Evolutionary conservation across 2,113 vertebrate genomes (phyloP), one percentile per base, ranked within the genome.

Genomic region (Aphyosemion australe): DNA sequence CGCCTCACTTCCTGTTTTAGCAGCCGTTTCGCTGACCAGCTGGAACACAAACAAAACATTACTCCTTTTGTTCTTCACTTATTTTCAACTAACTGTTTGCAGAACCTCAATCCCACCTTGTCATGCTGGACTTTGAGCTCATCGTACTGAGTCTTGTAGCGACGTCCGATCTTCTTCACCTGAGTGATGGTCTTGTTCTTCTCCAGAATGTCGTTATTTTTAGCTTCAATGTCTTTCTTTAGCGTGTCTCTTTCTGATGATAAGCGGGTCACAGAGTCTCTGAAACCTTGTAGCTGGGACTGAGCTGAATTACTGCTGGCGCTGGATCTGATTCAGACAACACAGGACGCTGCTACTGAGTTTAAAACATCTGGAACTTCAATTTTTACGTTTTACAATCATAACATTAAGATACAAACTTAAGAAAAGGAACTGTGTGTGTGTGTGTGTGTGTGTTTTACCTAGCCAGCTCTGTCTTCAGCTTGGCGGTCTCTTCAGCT

Each of bases 131-230:
- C 93, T 86, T 97, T 98, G 45, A 99, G 94, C 83, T 98, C 97
- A 79, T 99, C 97, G 56, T 95, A 99, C 0, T 99, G 97, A 54
- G 94, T 96, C 89, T 99, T 99, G 85, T 99, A 99, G 20, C 96
- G 91, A 6, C 97, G 94, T 4, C 96, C 97, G 0, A 99, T 97
- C 92, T 99, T 99, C 91, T 98, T 99, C 69, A 99, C 97, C 81
- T 99, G 97, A 16, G 93, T 96, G 86, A 99, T 98, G 52, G 96
- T 99, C 91, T 93, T 97, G 41, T 93, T 87, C 86, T 97, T 99
- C 83, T 99, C 97, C 78, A 95, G 91, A 61, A 98, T 95, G 53
- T 98, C 96, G 26, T 87, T 76, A 56, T 86, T 92, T 89, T 95
- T 97, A 7, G 85, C 76, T 69, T 96, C 94, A 47, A 95, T 15